phyloP scores from a whole-genome alignment of 1,140 invertebrate species.

The Drosophila pallidifrons region DNA sequence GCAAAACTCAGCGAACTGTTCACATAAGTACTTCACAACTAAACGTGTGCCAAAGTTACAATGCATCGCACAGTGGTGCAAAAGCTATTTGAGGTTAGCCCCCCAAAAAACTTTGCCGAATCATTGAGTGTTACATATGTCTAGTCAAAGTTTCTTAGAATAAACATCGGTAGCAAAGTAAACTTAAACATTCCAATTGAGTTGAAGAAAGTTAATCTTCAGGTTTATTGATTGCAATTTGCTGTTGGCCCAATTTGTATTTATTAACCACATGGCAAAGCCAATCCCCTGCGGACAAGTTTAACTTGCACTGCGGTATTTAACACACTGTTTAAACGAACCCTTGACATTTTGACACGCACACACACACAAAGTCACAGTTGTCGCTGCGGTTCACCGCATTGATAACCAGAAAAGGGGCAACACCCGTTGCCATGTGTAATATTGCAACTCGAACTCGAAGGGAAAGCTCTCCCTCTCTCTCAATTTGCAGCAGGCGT shows the following conservation, averaged over 20 bases:
- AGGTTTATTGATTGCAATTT: neutral
- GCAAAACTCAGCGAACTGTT: constrained; percentile 58
- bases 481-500: constrained; percentile 68
- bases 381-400: constrained; percentile 34
- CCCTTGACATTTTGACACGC: constrained; percentile 22
- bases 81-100: constrained; percentile 1
- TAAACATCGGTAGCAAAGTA: neutral
- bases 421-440: constrained; percentile 33
- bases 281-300: neutral
- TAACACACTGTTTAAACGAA: constrained; percentile 25
- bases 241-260: neutral
- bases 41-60: constrained; percentile 50
- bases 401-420: constrained; percentile 3
- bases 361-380: constrained; percentile 1
- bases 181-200: neutral
- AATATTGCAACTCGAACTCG: neutral
- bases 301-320: constrained; percentile 8
- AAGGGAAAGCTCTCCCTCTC: neutral
- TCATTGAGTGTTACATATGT: too few relatives aligned
- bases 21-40: constrained; percentile 49
- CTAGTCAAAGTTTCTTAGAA: neutral
- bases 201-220: neutral
- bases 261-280: neutral
- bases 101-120: too few relatives aligned
- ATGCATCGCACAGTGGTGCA: constrained; percentile 22